phyloP scores from a whole-genome alignment of 1,140 invertebrate genomes.

The Drosophila grimshawi region DNA sequence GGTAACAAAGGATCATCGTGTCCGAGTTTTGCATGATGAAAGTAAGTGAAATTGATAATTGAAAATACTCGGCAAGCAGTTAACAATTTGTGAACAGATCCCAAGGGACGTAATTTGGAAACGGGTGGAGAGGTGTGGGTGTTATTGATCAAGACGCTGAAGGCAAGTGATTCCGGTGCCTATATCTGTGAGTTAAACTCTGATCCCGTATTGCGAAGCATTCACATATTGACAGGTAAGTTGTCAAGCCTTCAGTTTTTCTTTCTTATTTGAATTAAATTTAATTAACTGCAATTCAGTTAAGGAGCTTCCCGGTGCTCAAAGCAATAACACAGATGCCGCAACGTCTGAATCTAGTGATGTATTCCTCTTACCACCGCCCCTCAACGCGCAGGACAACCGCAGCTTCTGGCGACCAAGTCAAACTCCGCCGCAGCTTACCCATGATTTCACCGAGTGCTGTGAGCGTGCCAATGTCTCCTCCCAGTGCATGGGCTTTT shows the following conservation, averaged over 20 bases:
- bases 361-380: constrained; percentile 83
- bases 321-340: constrained; percentile 45
- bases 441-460: constrained; percentile 92
- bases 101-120: constrained; percentile 83
- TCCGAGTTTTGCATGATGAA: constrained; percentile 90
- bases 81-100: constrained; percentile 79
- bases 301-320: constrained; percentile 71
- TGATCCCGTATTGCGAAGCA: constrained; percentile 90
- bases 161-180: constrained; percentile 89
- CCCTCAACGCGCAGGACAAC: constrained; percentile 83
- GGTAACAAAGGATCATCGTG: constrained; percentile 89
- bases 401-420: constrained; percentile 75
- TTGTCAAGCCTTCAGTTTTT: constrained; percentile 13
- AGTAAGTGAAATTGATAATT: constrained; percentile 84
- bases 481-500: constrained; percentile 90
- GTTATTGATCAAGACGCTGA: constrained; percentile 89
- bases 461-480: constrained; percentile 89
- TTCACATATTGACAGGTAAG: constrained; percentile 90
- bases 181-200: constrained; percentile 94
- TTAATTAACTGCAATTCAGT: constrained; percentile 41
- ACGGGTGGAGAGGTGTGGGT: constrained; percentile 92
- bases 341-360: constrained; percentile 85
- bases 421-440: constrained; percentile 72
- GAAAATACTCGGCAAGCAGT: not conserved
- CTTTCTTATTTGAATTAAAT: not conserved